phyloP scores from a whole-genome alignment of 2,113 vertebrate species.

The Hippopotamus amphibius region DNA sequence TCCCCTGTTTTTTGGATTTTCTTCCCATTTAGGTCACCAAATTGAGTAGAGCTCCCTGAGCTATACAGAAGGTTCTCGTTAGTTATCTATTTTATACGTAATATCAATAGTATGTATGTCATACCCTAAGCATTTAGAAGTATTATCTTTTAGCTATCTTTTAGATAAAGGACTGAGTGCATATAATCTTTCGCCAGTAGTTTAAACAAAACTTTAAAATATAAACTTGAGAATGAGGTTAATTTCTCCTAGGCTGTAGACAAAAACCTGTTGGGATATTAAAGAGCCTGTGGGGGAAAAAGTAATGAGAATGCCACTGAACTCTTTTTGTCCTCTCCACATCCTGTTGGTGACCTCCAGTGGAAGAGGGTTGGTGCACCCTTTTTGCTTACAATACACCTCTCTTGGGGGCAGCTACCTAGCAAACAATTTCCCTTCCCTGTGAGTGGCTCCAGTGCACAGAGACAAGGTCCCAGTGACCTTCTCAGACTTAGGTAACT shows the following conservation, averaged over 20 bases:
- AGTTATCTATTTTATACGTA: too few relatives aligned
- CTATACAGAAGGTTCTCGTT: too few relatives aligned
- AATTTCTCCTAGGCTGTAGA: constrained; percentile 6
- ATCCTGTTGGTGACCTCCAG: background rate
- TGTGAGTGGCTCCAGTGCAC: background rate
- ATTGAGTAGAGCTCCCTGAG: too few relatives aligned
- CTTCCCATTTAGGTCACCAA: too few relatives aligned
- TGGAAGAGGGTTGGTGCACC: background rate
- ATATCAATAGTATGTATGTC: too few relatives aligned
- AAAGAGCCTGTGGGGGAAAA: background rate
- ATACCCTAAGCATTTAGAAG: background rate
- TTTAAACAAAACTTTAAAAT: constrained; percentile 28
- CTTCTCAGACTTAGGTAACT: background rate
- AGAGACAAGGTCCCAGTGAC: background rate
- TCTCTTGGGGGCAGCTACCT: background rate
- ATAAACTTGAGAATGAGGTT: constrained; percentile 27
- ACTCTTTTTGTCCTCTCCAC: background rate
- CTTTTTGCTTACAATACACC: background rate
- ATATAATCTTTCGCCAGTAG: background rate
- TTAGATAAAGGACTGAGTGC: constrained; percentile 16
- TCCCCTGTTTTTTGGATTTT: too few relatives aligned
- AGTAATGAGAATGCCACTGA: constrained; percentile 19
- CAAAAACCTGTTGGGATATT: constrained; percentile 34
- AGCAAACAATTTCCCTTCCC: background rate
- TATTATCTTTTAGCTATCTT: constrained; percentile 6